Conservation (phyloP, 2,113 vertebrate species). For the Synchiropus splendidus region DNA sequence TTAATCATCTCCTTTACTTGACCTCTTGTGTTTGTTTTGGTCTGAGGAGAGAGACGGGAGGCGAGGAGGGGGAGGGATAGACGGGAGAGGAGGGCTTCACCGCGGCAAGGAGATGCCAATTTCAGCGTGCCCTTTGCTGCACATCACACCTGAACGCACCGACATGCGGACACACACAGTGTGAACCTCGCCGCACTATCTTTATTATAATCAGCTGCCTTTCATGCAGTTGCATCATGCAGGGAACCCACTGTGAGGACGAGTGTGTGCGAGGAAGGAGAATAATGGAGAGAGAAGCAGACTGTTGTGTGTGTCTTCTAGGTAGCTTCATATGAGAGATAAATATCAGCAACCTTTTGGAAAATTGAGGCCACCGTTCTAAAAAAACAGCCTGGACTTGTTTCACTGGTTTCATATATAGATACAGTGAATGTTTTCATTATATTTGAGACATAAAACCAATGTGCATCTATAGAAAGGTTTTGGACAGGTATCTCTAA, state of each 20-base stretch:
- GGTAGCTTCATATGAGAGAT: no score
- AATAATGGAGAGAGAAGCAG: slow-evolving; percentile 29
- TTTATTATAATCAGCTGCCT: slow-evolving; percentile 52
- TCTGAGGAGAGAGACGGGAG: slow-evolving; percentile 10
- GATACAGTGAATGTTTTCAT: no score
- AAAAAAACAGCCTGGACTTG: no score
- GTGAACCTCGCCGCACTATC: slow-evolving; percentile 34
- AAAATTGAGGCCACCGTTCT: no score
- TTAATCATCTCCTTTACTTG: slow-evolving; percentile 11
- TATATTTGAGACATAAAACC: no score
- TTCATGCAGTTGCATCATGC: slow-evolving; percentile 62
- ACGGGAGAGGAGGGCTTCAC: slow-evolving; percentile 24
- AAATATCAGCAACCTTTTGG: no score
- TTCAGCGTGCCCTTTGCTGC: slow-evolving; percentile 53
- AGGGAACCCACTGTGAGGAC: slow-evolving; percentile 31
- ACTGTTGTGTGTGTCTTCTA: slow-evolving; percentile 3
- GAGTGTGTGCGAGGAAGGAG: no score
- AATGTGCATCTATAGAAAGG: no score
- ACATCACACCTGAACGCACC: slow-evolving; percentile 19
- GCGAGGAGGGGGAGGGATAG: slow-evolving; percentile 12
- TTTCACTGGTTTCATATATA: no score
- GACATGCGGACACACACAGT: slow-evolving; percentile 12
- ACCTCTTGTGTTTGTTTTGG: slow-evolving; percentile 37
- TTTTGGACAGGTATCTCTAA: no score
- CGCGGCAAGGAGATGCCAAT: slow-evolving; percentile 43